Base-by-base conservation (phyloP, 2,888 invertebrate genomes). In the Ceraclea dissimilis region DNA sequence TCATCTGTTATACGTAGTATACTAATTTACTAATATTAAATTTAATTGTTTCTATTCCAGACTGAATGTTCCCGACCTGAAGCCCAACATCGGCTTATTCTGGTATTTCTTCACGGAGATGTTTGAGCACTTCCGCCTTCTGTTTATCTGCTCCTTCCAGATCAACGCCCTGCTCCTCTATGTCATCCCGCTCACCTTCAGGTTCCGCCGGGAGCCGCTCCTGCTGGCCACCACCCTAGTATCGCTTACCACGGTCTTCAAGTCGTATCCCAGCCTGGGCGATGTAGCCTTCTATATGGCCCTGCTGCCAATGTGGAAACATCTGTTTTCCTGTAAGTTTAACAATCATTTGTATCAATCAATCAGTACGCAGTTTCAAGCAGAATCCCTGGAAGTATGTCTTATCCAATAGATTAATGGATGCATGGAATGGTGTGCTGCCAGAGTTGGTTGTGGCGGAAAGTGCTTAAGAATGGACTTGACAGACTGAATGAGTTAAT, bases 31-130 rank as follows among this genome's bases (percentile, higher is more conserved):
- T n/a, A n/a, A n/a, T n/a, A n/a, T n/a, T n/a, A n/a, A n/a, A n/a
- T n/a, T n/a, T n/a, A n/a, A n/a, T n/a, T n/a, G n/a, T n/a, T n/a
- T n/a, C n/a, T n/a, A n/a, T 57, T 57, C 46, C 51, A 57, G 93
- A 67, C 80, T 96, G 62, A 85, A 85, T 17, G 94, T 95, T 52
- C 91, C 93, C 1, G 98, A 99, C 71, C 77, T 98, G 62, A 90
- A 92, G 65, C 99, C 99, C 20, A 99, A 99, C 69, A 90, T 96
- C 65, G 99, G 99, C 1, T 76, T 99, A 1, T 99, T 97, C 72
- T 99, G 99, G 99, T 99, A 99, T 69, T 98, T 99, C 75, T 99
- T 99, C 72, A 97, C 96, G 1, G 98, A 99, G 79, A 96, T 98
- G 93, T 99, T 99, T 79, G 97, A 98, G 66, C 98, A 99, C 73